Base-by-base conservation (phyloP, 2,888 invertebrate genomes). In the Uloborus plumipes region DNA sequence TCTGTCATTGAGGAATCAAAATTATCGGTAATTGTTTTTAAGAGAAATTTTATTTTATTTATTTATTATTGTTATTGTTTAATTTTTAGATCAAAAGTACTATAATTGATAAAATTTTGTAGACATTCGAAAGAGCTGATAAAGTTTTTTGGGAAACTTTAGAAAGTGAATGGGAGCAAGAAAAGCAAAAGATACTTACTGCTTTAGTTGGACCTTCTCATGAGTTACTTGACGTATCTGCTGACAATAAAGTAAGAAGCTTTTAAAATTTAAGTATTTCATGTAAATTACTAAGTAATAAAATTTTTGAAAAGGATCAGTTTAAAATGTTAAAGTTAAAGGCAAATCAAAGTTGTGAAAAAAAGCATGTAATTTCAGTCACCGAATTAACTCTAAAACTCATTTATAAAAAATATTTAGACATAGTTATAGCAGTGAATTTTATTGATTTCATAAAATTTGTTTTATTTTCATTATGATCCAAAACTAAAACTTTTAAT, bases 121-220 rank as follows among this genome's bases (percentile, higher is more conserved):
- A 92, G 92, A 92, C 92, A n/a, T 91, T 92, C 87, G 90, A 91
- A 84, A 89, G 90, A 77, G 90, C 91, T n/a, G 91, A 92, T 86
- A 89, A 90, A 75, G 89, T 91, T 70, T 91, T 92, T 87, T 91
- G 91, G 94, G 94, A 95, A 86, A 93, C 94, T 88, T 93, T 95
- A 89, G 91, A 94, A 78, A 93, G 93, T 39, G 96, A 97, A 89
- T 98, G 98, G 98, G 95, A 96, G 85, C 93, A 94, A 88, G 95
- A 96, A 88, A 96, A 97, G 89, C 93, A 94, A 77, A 95, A 95
- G 87, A 92, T 97, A 71, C 92, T 97, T 89, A 95, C 95, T 89
- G 93, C 96, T 0, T 92, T 98, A 90, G 93, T 95, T 77, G 96
- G 95, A 0, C 94, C 95, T 2, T 94, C 94, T 0, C 94, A 95